Evolutionary conservation across 1,140 invertebrate species (phyloP).

Genomic region (Aphelenchoides avenae): DNA sequence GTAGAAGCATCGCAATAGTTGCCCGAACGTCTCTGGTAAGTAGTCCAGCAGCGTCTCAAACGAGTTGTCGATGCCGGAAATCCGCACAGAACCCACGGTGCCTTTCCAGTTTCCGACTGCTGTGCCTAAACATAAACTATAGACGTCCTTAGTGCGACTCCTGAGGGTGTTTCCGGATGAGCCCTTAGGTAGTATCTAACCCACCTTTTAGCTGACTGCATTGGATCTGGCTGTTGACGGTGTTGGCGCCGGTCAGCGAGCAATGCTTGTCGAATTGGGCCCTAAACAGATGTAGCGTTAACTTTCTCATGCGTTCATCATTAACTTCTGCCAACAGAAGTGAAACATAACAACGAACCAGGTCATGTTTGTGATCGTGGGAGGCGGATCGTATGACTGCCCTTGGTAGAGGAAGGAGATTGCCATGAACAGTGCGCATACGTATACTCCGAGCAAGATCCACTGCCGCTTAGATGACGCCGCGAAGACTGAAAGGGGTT

Average conservation of each 20-base stretch:
- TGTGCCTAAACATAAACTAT: too few species aligned
- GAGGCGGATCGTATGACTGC: slow-evolving; percentile 31
- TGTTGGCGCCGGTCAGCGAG: slow-evolving; percentile 28
- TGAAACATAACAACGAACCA: too few species aligned
- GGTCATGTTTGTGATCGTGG: slow-evolving; percentile 51
- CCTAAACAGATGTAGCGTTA: too few species aligned
- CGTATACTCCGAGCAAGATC: slow-evolving; percentile 42
- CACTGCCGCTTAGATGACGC: slow-evolving; percentile 32
- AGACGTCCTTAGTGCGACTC: too few species aligned
- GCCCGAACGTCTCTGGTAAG: slow-evolving; percentile 43
- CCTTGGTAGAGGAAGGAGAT: slow-evolving; percentile 54
- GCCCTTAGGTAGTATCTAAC: neutral
- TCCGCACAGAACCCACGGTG: slow-evolving; percentile 45
- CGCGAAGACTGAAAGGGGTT: slow-evolving; percentile 26
- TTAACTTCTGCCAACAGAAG: too few species aligned
- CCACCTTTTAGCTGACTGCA: slow-evolving; percentile 50
- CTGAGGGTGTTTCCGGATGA: too few species aligned
- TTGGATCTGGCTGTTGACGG: slow-evolving; percentile 34
- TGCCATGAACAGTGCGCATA: slow-evolving; percentile 42
- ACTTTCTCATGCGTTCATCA: too few species aligned
- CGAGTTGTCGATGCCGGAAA: slow-evolving; percentile 48
- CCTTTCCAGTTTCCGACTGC: slow-evolving; percentile 51
- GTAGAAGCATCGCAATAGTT: slow-evolving; percentile 49
- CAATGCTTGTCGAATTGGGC: slow-evolving; percentile 46
- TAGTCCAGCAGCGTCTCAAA: slow-evolving; percentile 52